Evolutionary conservation across 1,140 invertebrate species (phyloP), one percentile per base, ranked within the genome.

Genomic region (Metaphire vulgaris): DNA sequence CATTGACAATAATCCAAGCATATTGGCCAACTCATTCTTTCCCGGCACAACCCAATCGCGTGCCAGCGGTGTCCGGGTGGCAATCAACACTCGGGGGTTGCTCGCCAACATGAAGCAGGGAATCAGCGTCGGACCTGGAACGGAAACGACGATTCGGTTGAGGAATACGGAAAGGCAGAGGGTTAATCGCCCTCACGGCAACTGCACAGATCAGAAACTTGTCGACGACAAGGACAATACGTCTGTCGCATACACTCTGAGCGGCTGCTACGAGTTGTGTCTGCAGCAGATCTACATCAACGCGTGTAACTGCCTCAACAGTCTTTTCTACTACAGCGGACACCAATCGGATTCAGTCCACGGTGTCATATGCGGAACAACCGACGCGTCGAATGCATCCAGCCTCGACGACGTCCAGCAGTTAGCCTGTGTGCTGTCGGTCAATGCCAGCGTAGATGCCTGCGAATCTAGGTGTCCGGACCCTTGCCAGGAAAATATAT

Each of bases 101-200:
- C 34, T 26, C 2, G 1, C 72, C 12, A 34, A 73, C 34, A 21
- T 41, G 28, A 73, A 73, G 41, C 21, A 34, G n/a, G 72, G 72
- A 64, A 12, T 73, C 33, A 56, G 16, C 33, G 72, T 73, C 26
- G 72, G 33, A 56, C 72, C 72, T 1, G 72, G 72, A 6, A 73
- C 72, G 12, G 72, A 73, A 34, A 73, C 33, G 0, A 26, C 34
- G 0, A 26, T 73, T 1, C 28, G 41, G 28, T 41, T 73, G 26
- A 26, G 15, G 0, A 31, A 73, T n/a, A 73, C 72, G 28, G 34
- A 34, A n/a, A 33, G 14, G 15, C 15, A 21, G n/a, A 1, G 72
- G 21, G 32, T 73, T 28, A 26, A 73, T 26, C 33, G 41, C 21
- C 72, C 72, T 1, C n/a, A 73, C 34, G 41, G 26, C 34, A 33